phyloP scores from a whole-genome alignment of 2,113 vertebrate genomes.

The Pluvianellus socialis region DNA sequence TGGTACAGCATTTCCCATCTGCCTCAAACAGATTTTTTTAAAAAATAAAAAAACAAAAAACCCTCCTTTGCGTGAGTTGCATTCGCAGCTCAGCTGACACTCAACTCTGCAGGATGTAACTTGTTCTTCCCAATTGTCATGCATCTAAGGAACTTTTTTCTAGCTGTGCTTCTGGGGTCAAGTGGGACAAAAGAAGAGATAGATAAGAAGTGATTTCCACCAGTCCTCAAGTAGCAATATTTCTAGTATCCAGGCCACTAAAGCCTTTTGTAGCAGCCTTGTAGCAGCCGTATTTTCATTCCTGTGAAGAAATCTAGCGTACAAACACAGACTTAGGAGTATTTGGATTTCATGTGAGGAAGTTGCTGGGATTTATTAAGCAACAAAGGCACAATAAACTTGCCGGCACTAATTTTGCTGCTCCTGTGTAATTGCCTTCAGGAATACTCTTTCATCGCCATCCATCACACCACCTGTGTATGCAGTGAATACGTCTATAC shows the following conservation, averaged over 20 bases:
- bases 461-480: not conserved
- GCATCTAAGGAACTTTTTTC: not conserved
- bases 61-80: not conserved
- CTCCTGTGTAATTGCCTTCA: not conserved
- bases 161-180: not conserved
- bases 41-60: not conserved
- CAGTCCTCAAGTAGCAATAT: not conserved
- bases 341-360: not conserved
- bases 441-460: not conserved
- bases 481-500: not conserved
- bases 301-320: not conserved
- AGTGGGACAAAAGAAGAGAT: not conserved
- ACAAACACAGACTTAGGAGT: not conserved
- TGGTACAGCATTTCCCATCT: not conserved
- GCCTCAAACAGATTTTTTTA: not conserved
- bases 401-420: not conserved
- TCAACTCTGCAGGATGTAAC: not conserved
- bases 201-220: not conserved
- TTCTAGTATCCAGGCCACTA: not conserved
- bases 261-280: not conserved
- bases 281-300: not conserved
- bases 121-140: not conserved
- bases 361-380: not conserved
- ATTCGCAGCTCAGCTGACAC: not conserved
- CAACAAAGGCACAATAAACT: not conserved